A percentile compares a stretch with the other conserved stretches of the same genome.
phyloP scores from a whole-genome alignment of 2,113 vertebrate species.

The Arenaria interpres region DNA sequence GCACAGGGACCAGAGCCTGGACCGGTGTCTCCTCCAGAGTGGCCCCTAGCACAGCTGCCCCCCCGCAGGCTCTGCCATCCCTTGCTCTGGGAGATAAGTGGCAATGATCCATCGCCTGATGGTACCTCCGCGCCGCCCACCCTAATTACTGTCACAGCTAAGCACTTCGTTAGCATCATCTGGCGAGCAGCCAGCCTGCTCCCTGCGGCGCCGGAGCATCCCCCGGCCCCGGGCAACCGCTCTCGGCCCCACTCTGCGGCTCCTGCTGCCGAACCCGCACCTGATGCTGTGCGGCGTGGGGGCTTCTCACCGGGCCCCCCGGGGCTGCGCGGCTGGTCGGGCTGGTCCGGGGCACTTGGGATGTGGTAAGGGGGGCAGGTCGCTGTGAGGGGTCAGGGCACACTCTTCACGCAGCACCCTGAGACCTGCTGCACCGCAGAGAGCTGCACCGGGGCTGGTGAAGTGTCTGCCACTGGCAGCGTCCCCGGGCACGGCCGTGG shows the following conservation, averaged over 20 bases:
- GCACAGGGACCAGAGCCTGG: fast-evolving
- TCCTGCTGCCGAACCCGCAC: not conserved
- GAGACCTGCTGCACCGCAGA: not conserved
- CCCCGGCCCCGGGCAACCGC: not conserved
- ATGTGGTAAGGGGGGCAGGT: fast-evolving
- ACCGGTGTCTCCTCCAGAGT: not conserved
- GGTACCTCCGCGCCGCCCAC: not conserved
- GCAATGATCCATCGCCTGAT: not conserved
- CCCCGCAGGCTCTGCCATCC: not conserved
- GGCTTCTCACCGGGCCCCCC: fast-evolving
- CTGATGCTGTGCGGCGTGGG: fast-evolving
- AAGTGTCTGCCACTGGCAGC: fast-evolving
- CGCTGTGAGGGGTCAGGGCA: not conserved
- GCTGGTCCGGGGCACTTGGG: not conserved
- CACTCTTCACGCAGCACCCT: not conserved
- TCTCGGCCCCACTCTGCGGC: not conserved
- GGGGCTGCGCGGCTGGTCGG: not conserved
- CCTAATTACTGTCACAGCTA: slow-evolving; percentile 1
- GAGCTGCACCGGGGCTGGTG: not conserved
- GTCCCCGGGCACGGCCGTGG: fast-evolving
- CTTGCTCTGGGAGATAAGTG: not conserved
- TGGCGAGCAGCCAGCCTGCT: not conserved
- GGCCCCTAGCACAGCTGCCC: not conserved
- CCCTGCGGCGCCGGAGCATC: not conserved
- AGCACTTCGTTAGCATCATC: not conserved